Evolutionary conservation across 2,797 vertebrate genomes (phyloP).

Genomic region (Tragopan temminckii): DNA sequence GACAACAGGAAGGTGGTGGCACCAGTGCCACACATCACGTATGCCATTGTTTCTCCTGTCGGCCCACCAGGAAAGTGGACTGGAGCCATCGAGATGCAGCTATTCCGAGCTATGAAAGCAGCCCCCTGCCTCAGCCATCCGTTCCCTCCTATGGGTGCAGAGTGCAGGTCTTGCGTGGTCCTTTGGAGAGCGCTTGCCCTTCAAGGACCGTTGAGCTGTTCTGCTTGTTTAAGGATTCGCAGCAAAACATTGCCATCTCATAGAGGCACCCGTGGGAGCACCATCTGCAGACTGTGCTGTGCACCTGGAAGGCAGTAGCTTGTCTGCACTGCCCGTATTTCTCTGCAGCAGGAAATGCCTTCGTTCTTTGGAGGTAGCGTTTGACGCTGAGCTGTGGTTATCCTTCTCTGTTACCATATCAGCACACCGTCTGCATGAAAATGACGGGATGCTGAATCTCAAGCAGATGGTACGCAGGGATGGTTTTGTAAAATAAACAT

Average conservation of each 20-base stretch:
- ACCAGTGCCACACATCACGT: not conserved
- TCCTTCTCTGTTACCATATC: conserved; percentile 2
- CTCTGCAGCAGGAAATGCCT: not conserved
- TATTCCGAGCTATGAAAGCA: not conserved
- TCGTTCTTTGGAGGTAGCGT: not conserved
- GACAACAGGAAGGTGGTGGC: not conserved
- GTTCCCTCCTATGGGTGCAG: not conserved
- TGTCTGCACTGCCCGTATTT: not conserved
- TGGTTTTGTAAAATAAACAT: conserved; percentile 60
- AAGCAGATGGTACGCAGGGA: conserved; percentile 53
- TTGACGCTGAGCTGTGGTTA: not conserved
- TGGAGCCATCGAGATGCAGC: not conserved
- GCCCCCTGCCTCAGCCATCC: rapidly evolving
- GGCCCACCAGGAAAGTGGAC: not conserved
- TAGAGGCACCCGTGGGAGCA: not conserved
- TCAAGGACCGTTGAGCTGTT: not conserved
- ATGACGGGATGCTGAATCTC: not conserved
- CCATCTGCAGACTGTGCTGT: rapidly evolving
- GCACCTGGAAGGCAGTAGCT: not conserved
- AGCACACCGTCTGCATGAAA: conserved; percentile 9
- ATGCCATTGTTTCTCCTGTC: not conserved
- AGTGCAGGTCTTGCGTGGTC: not conserved
- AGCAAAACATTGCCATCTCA: rapidly evolving
- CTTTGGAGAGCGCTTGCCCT: not conserved
- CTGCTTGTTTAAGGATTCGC: not conserved